A percentile compares a stretch with the other conserved stretches of the same genome.
Evolutionary conservation across 2,888 invertebrate genomes (phyloP).

Genomic region (Drosophila subquinaria): DNA sequence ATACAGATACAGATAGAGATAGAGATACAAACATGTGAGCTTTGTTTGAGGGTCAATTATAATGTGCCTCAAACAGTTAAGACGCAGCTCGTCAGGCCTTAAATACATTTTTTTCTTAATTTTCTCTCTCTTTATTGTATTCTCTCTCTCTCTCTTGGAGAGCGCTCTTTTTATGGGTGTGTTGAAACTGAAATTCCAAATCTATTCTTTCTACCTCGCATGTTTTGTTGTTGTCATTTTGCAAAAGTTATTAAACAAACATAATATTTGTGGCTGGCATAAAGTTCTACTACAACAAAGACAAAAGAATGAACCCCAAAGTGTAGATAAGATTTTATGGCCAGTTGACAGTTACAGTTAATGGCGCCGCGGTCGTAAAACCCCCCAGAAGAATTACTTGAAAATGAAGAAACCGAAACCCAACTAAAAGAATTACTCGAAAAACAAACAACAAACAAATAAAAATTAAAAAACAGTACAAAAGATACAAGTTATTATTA

Average conservation of each 20-base stretch:
- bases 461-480: slow-evolving; percentile 7
- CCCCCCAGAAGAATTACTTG: slow-evolving; percentile 49
- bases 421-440: slow-evolving; percentile 9
- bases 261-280: slow-evolving; percentile 21
- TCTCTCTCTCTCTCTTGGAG: background rate
- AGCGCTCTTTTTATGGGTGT: slow-evolving; percentile 44
- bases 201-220: slow-evolving; percentile 3
- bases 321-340: slow-evolving; percentile 76
- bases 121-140: slow-evolving; percentile 1
- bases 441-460: slow-evolving; percentile 2
- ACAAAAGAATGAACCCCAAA: slow-evolving; percentile 40
- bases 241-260: slow-evolving; percentile 49
- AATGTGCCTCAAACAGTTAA: slow-evolving; percentile 57
- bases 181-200: slow-evolving; percentile 40
- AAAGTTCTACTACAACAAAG: background rate
- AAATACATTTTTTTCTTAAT: background rate
- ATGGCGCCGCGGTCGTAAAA: slow-evolving; percentile 71
- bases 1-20: slow-evolving; percentile 1
- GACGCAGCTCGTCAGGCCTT: slow-evolving; percentile 32
- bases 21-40: slow-evolving; percentile 25
- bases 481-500: slow-evolving; percentile 40
- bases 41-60: slow-evolving; percentile 74
- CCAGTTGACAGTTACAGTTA: slow-evolving; percentile 73
- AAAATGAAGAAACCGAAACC: slow-evolving; percentile 47
- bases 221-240: slow-evolving; percentile 25